phyloP scores from a whole-genome alignment of 2,113 vertebrate species.

The Morone chrysops region DNA sequence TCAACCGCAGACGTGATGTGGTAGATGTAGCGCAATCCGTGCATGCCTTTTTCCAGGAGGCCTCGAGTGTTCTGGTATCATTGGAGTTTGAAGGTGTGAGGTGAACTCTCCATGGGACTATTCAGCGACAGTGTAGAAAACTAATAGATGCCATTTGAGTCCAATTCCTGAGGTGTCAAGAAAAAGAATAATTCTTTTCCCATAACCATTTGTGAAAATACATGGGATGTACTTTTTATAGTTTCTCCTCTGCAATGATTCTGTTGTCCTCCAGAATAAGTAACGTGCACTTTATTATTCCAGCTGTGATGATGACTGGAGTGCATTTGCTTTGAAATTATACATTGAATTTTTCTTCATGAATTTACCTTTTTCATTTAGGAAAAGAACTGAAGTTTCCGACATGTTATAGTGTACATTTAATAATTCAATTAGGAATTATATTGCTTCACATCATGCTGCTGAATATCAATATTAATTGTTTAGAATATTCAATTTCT shows the following conservation, averaged over 20 bases:
- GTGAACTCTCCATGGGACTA: constrained; percentile 52
- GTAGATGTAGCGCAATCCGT: constrained; percentile 1
- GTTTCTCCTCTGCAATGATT: constrained; percentile 25
- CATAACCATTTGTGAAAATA: constrained; percentile 58
- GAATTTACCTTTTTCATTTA: constrained; percentile 5
- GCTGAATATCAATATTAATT: constrained; percentile 71
- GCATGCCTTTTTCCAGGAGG: constrained; percentile 15
- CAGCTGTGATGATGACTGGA: background rate
- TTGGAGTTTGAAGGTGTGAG: constrained; percentile 48
- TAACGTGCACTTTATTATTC: constrained; percentile 12
- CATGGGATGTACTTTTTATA: constrained; percentile 37
- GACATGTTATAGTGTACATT: constrained; percentile 21
- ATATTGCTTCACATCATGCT: constrained; percentile 37
- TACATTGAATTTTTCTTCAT: background rate
- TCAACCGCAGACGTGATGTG: background rate
- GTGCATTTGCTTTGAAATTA: background rate
- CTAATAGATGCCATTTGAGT: constrained; percentile 71
- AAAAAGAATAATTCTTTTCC: constrained; percentile 46
- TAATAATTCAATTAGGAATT: constrained; percentile 71
- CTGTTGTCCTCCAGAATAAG: constrained; percentile 37
- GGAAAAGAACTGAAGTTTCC: background rate
- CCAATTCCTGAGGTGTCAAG: constrained; percentile 58
- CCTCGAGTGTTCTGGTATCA: constrained; percentile 35
- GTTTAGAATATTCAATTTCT: constrained; percentile 67
- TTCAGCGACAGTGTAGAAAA: constrained; percentile 58